Evolutionary conservation across 2,888 invertebrate genomes (phyloP), one percentile per base, ranked within the genome.

Genomic region (Apodemia zela): DNA sequence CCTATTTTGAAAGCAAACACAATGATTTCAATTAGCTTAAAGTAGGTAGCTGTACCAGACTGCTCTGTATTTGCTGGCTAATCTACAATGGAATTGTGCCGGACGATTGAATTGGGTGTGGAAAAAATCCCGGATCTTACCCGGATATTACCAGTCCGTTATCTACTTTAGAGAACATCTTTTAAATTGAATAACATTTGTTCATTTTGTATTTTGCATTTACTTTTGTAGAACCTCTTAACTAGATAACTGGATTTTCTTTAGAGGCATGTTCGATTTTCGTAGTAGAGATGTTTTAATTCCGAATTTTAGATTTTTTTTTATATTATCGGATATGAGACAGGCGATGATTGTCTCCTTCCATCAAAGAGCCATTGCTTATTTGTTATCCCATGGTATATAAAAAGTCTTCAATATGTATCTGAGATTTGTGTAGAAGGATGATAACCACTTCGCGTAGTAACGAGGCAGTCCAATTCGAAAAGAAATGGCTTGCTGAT

Each of bases 131-230:
- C 54, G 21, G 51, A 51, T 51, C 21, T 51, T 51, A 13, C 18
- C 21, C 51, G 51, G 54, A 54, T 54, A 54, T 54, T 54, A 54
- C 54, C 54, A 54, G 21, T 15, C 54, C 7, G 54, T 54, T 51
- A 51, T 51, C 51, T 51, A 51, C 21, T 51, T 51, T 51, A 21
- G 13, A 51, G 51, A 54, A 54, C 54, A 54, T 54, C 54, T 54
- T 54, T 54, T 25, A 25, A 54, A 54, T 54, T 54, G 54, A 54
- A 54, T 54, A 25, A 25, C 54, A 54, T 25, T 54, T 54, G 51
- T 51, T 51, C 51, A 21, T 51, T 51, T 51, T 51, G 54, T 54
- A 54, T 54, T 25, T 54, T 54, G 54, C 54, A 54, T 54, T 54
- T 54, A 7, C 25, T 25, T 54, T 54, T 25, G 54, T 21, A 15